Conservation (phyloP, 2,113 vertebrate genomes). For the Damaliscus lunatus region DNA sequence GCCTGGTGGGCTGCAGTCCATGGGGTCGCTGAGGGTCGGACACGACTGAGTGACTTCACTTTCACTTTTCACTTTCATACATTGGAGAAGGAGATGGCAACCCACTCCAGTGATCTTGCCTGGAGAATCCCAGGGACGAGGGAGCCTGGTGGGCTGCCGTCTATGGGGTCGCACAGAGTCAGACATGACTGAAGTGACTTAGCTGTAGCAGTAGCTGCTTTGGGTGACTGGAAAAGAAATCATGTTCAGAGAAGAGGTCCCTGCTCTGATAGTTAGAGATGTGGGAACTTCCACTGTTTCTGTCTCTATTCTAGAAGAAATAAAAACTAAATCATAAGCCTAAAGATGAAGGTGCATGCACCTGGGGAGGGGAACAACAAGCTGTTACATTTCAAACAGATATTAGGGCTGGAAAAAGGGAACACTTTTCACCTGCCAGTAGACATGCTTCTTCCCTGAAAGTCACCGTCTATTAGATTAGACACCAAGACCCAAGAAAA, state of each 20-base stretch:
- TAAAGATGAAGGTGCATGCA: neutral
- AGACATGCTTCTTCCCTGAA: neutral
- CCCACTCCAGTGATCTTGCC: no score
- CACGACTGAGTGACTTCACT: no score
- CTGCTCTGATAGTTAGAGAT: neutral
- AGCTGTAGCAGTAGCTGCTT: neutral
- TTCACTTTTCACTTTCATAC: no score
- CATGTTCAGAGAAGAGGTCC: neutral
- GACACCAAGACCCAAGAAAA: neutral
- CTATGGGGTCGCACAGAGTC: no score
- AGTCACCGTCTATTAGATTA: neutral
- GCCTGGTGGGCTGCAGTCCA: no score
- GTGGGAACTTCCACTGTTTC: neutral
- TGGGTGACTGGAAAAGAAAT: neutral
- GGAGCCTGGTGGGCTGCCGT: no score
- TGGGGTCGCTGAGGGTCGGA: no score
- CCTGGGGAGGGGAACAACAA: neutral
- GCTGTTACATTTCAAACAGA: neutral
- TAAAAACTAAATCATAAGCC: constrained; percentile 27
- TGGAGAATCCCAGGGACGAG: no score
- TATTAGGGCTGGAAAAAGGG: neutral
- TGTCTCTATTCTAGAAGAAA: constrained; percentile 32
- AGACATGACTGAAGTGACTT: no score
- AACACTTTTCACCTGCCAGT: neutral
- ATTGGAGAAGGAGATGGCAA: no score